Evolutionary conservation across 1,140 invertebrate species (phyloP).

Genomic region (Hylyphantes graminicola): DNA sequence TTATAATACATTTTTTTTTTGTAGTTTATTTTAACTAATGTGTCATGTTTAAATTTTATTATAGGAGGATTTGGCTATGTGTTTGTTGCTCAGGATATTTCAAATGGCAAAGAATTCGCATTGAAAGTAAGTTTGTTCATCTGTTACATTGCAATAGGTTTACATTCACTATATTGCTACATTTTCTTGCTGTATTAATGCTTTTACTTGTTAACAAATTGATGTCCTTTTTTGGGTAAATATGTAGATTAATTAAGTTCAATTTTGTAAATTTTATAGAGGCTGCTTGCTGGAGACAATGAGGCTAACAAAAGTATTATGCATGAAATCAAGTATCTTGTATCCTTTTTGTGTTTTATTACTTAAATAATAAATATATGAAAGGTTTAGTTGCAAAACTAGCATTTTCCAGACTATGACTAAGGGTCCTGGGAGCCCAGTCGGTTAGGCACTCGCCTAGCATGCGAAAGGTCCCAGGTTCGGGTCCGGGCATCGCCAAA

Average conservation of each 20-base stretch:
- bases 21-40: not conserved
- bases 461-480: too few species aligned
- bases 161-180: too few species aligned
- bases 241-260: not conserved
- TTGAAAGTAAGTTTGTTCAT: conserved; percentile 74
- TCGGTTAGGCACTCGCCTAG: too few species aligned
- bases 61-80: conserved; percentile 95
- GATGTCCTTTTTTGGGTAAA: too few species aligned
- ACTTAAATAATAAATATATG: too few species aligned
- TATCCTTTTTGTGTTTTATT: conserved; percentile 65
- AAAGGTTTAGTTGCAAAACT: too few species aligned
- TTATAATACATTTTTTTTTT: too few species aligned
- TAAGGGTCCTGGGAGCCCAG: too few species aligned
- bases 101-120: conserved; percentile 88
- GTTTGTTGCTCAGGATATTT: conserved; percentile 89
- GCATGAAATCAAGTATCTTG: conserved; percentile 71
- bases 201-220: too few species aligned
- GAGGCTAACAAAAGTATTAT: conserved; percentile 70
- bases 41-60: conserved; percentile 62
- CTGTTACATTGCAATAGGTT: not conserved
- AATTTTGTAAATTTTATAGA: conserved; percentile 63
- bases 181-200: too few species aligned
- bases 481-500: too few species aligned
- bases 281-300: conserved; percentile 71
- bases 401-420: too few species aligned